Conservation (phyloP, 2,888 invertebrate species). For the Orthonevra nobilis region DNA sequence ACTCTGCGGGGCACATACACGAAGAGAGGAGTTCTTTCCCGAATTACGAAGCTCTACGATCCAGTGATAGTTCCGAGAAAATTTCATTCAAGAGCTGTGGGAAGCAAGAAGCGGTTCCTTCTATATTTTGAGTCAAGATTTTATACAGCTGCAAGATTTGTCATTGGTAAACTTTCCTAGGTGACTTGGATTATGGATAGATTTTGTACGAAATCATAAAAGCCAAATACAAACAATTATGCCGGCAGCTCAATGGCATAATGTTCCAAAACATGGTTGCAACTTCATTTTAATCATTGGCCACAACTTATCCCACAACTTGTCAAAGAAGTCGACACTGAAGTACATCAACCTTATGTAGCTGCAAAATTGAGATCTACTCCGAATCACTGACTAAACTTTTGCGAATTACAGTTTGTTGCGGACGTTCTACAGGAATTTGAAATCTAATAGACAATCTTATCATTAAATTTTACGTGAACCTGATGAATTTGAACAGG, state of each 20-base stretch:
- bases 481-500: slow-evolving; percentile 3
- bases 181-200: slow-evolving; percentile 42
- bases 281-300: too few species aligned
- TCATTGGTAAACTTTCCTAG: slow-evolving; percentile 14
- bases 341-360: background rate
- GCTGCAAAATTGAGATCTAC: slow-evolving; percentile 19
- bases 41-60: slow-evolving; percentile 20
- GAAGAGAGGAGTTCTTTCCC: slow-evolving; percentile 15
- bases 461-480: background rate
- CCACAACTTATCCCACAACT: too few species aligned
- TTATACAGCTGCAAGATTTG: slow-evolving; percentile 19
- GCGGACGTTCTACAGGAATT: background rate
- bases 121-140: background rate
- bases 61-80: slow-evolving; percentile 17
- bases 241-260: slow-evolving; percentile 30
- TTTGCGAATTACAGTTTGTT: slow-evolving; percentile 19
- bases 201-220: slow-evolving; percentile 30
- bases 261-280: too few species aligned
- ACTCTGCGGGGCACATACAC: too few species aligned
- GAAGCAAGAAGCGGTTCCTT: background rate
- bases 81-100: slow-evolving; percentile 27
- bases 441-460: background rate
- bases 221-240: slow-evolving; percentile 8
- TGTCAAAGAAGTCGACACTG: slow-evolving; percentile 11
- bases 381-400: slow-evolving; percentile 2